Base-by-base conservation (phyloP, 2,888 invertebrate genomes). In the Noctua janthe region DNA sequence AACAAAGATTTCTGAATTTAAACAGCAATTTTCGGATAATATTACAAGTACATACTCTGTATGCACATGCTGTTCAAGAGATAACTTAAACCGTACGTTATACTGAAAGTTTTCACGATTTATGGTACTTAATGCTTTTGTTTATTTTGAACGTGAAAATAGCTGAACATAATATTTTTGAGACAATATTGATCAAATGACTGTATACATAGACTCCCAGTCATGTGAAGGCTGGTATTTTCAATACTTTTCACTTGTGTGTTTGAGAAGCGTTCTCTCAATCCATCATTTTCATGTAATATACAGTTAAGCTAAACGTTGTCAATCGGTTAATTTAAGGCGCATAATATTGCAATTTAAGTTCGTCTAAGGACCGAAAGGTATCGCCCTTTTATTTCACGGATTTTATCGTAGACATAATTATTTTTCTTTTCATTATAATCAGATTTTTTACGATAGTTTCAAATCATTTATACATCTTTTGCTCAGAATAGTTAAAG, bases 21-120 rank as follows among this genome's bases (percentile, higher is more conserved):
- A 87, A 81, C 81, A 81, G 64, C 78, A 85, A 81, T 87, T 87
- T 85, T 78, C 62, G 73, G 74, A 89, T 83, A 83, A 85, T 70
- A 78, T 85, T 77, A 85, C 75, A 78, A 83, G 76, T 59, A 56
- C n/a, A 23, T 35, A 20, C 56, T 89, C 71, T 69, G 74, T 74
- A 88, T 88, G 77, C 85, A 83, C 81, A 79, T 64, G 47, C 74
- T 80, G 83, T 76, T 64, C 70, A 73, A 72, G n/a, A 83, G 76
- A 83, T 81, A 89, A 78, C 72, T 80, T 79, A 79, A 78, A 78
- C 67, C 76, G 43, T 81, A 73, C 67, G 74, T 81, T 77, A 82
- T 47, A 54, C 43, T 69, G n/a, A 71, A 89, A 87, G 70, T 87
- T 88, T 88, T 74, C 20, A 39, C 69, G 78, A 89, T 88, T 85